Evolutionary conservation across 2,113 vertebrate genomes (phyloP).

Genomic region (Xiphorhynchus elegans): DNA sequence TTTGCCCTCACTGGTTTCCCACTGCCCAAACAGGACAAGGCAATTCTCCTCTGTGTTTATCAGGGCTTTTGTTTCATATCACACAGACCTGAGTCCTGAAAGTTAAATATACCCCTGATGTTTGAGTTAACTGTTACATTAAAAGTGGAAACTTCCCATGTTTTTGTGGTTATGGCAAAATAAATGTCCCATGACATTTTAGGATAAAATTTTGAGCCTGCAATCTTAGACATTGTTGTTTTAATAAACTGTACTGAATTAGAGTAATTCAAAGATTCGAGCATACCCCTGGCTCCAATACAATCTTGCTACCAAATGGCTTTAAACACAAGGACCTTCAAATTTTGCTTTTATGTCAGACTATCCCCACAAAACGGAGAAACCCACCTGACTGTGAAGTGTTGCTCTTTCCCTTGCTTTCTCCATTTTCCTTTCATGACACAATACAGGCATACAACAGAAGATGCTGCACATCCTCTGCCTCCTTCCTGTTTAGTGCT

Average conservation of each 20-base stretch:
- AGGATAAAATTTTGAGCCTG: background rate
- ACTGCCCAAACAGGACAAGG: fast-evolving
- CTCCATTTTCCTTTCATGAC: constrained; percentile 35
- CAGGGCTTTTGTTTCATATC: background rate
- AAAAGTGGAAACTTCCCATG: background rate
- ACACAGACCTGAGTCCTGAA: background rate
- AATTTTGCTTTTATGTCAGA: background rate
- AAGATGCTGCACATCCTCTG: background rate
- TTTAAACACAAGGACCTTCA: background rate
- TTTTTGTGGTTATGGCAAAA: background rate
- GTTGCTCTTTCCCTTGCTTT: background rate
- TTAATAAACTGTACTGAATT: background rate
- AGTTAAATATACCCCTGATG: background rate
- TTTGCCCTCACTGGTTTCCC: background rate
- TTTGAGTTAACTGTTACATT: background rate
- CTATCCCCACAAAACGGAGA: background rate
- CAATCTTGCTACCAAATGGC: constrained; percentile 1
- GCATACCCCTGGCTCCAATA: background rate
- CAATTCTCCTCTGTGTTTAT: background rate
- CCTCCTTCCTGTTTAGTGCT: constrained; percentile 52
- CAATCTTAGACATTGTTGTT: background rate
- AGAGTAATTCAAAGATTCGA: background rate
- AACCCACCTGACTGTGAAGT: background rate
- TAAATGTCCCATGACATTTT: background rate
- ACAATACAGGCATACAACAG: background rate